A percentile compares a stretch with the other conserved stretches of the same genome.
Conservation (phyloP, 1,140 invertebrate genomes). For the Prorops nasuta region DNA sequence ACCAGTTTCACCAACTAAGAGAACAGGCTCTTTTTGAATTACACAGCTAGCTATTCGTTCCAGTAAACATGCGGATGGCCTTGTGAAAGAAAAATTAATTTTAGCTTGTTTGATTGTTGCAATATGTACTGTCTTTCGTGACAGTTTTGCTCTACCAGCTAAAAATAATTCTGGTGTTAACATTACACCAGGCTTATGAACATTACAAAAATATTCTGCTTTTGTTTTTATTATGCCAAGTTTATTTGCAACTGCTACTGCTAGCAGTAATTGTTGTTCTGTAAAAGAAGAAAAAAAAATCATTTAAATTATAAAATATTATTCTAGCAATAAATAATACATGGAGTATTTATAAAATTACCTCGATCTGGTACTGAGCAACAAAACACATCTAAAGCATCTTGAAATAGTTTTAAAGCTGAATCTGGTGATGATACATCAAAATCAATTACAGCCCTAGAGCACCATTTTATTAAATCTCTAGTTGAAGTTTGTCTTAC, state of each 20-base stretch:
- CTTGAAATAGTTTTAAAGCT: slow-evolving; percentile 77
- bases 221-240: slow-evolving; percentile 81
- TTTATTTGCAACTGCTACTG: slow-evolving; percentile 74
- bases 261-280: slow-evolving; percentile 65
- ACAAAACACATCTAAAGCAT: slow-evolving; percentile 90
- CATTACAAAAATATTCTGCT: slow-evolving; percentile 76
- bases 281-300: slow-evolving; percentile 18
- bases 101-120: slow-evolving; percentile 35
- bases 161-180: slow-evolving; percentile 53
- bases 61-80: slow-evolving; percentile 74
- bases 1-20: slow-evolving; percentile 97
- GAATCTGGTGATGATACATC: slow-evolving; percentile 72
- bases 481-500: slow-evolving; percentile 74
- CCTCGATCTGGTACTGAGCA: slow-evolving; percentile 67
- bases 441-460: slow-evolving; percentile 72
- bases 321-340: slow-evolving; percentile 1
- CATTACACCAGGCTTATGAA: slow-evolving; percentile 76
- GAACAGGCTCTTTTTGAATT: slow-evolving; percentile 80
- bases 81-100: slow-evolving; percentile 77
- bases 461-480: slow-evolving; percentile 93
- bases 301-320: slow-evolving; percentile 8
- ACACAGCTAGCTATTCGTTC: slow-evolving; percentile 86
- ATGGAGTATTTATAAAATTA: slow-evolving; percentile 22
- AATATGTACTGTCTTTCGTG: slow-evolving; percentile 25
- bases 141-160: slow-evolving; percentile 61